Percentiles rank a stretch among this genome's conserved stretches.
Evolutionary conservation across 2,113 vertebrate genomes (phyloP).

Genomic region (Calonectris borealis): DNA sequence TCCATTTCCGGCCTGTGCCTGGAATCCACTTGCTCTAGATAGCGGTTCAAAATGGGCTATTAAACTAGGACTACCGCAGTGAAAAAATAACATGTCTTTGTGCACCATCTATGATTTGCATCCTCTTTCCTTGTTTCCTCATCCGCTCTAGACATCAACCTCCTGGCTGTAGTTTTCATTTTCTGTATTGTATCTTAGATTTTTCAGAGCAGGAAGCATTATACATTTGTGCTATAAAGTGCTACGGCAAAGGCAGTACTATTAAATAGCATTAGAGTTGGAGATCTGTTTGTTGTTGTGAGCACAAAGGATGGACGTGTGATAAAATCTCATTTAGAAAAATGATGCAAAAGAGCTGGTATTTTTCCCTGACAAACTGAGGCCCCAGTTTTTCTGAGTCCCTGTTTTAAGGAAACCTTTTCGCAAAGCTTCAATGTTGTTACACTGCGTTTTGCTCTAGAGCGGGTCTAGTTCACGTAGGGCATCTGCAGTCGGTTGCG

Average conservation of each 20-base stretch:
- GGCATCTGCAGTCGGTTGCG: accelerated
- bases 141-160: background rate
- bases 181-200: background rate
- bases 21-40: background rate
- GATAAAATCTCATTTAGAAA: background rate
- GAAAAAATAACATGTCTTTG: background rate
- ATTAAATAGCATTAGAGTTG: background rate
- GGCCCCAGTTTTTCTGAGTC: background rate
- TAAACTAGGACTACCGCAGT: background rate
- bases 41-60: background rate
- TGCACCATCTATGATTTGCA: background rate
- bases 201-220: background rate
- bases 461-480: accelerated
- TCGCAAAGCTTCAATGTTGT: accelerated
- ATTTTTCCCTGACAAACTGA: background rate
- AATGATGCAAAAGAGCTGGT: background rate
- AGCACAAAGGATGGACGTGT: background rate
- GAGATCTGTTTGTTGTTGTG: background rate
- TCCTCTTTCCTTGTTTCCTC: background rate
- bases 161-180: background rate
- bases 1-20: background rate
- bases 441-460: background rate
- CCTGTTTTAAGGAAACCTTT: background rate
- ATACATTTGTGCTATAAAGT: background rate
- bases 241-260: background rate